Evolutionary conservation across 2,113 vertebrate genomes (phyloP), one percentile per base, ranked within the genome.

Genomic region (Equus przewalskii): DNA sequence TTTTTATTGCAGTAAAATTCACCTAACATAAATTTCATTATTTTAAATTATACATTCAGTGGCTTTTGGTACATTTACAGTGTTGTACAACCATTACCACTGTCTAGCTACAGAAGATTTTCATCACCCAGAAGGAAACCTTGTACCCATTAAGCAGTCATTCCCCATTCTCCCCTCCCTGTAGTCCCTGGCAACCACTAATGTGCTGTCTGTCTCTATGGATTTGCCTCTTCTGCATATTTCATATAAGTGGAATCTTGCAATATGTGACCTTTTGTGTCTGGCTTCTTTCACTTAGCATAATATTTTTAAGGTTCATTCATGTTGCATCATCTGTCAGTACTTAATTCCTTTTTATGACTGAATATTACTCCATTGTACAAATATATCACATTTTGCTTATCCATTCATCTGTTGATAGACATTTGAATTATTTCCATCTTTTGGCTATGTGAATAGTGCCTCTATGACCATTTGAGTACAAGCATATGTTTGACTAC

Each of bases 1-100:
- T 96, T 97, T 96, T 75, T 89, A 92, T 86, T 94, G 11, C 62
- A 79, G 19, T 65, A 82, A 75, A 75, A 75, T 89, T 82, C 26
- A 64, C 14, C 2, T 72, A 81, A 81, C 44, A 60, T 81, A n/a
- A 73, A 81, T 90, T 76, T 58, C 56, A 89, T 24, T 3, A 58
- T 67, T 76, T 81, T 36, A 21, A 41, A 49, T 54, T 36, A 12
- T 69, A 76, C 9, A 8, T 89, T 93, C 33, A 44, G 13, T 89
- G 69, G 33, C 11, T 76, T 69, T 64, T 83, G 19, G 14, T 93
- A 49, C 49, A 19, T 83, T 69, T 60, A 41, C 22, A 60, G 5
- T 51, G 51, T 28, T 51, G 44, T 28, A 76, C 30, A 30, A 0
- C n/a, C 60, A 41, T 93, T 41, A 69, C 51, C 26, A 51, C 78